Conservation (phyloP, 2,888 invertebrate genomes). For the Stegana nigrithorax region DNA sequence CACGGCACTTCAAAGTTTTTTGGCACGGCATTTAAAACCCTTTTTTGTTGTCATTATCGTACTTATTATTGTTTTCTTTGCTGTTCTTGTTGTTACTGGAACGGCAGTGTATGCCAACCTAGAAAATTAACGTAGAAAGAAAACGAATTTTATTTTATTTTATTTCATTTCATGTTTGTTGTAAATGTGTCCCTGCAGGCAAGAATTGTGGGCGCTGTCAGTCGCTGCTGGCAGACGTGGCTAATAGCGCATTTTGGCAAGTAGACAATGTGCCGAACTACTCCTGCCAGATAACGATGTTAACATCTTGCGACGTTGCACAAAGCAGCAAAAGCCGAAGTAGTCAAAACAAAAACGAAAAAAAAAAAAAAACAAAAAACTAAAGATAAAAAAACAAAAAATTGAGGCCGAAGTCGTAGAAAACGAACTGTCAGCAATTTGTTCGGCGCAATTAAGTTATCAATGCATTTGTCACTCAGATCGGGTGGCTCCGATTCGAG, state of each 20-base stretch:
- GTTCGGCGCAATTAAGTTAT: constrained; percentile 15
- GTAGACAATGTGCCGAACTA: constrained; percentile 1
- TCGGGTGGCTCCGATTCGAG: not conserved
- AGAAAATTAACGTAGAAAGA: not conserved
- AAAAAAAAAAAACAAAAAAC: not conserved
- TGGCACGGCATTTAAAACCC: constrained; percentile 1
- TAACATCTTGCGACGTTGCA: no score
- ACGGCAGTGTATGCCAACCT: no score
- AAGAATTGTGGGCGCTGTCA: not conserved
- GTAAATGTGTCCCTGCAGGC: not conserved
- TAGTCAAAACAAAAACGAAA: not conserved
- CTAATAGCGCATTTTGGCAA: constrained; percentile 2
- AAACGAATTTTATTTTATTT: not conserved
- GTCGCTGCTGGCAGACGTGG: not conserved
- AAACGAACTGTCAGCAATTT: constrained; percentile 9
- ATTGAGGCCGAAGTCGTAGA: not conserved
- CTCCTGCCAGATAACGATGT: no score
- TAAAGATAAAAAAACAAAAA: not conserved
- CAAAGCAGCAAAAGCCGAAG: no score
- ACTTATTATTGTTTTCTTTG: no score
- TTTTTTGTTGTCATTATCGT: not conserved
- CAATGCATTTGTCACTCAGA: constrained; percentile 3
- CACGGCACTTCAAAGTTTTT: not conserved
- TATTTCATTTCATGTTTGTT: not conserved
- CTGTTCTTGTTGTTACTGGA: no score